These are phyloP conservation scores for Hetaerina titia DNA, from an alignment of 2,888 invertebrate genomes.

Conservation along the genomic window DNA sequence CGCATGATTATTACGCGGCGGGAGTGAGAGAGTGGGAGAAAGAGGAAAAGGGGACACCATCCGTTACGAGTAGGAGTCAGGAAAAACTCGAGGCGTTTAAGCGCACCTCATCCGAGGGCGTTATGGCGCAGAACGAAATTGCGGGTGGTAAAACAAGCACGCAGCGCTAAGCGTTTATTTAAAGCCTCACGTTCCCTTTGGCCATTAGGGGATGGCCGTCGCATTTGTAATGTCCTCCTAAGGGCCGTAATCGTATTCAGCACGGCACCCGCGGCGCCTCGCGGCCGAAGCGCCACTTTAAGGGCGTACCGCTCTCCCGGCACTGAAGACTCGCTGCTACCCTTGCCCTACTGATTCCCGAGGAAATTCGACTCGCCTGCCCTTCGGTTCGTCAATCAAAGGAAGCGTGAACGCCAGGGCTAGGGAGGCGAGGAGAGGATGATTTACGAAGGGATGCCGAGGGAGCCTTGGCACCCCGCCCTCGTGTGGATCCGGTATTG, in stretches of 20 bases:
- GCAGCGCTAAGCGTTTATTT: constrained; percentile 27
- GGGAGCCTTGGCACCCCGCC: too few species aligned
- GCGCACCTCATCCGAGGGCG: neutral
- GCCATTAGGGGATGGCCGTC: constrained; percentile 14
- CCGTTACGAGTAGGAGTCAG: neutral
- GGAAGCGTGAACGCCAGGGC: neutral
- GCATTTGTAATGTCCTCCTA: constrained; percentile 31
- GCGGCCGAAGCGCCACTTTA: neutral
- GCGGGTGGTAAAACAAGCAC: constrained; percentile 4
- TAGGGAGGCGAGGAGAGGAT: too few species aligned
- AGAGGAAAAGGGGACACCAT: neutral
- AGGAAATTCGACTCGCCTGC: neutral
- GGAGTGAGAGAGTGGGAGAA: neutral
- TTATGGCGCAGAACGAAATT: neutral
- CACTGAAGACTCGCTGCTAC: neutral
- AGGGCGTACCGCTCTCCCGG: neutral
- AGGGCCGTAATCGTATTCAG: constrained; percentile 3
- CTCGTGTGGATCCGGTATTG: too few species aligned
- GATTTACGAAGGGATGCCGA: too few species aligned
- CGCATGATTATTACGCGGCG: neutral
- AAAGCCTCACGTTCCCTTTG: neutral
- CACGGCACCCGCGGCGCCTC: neutral
- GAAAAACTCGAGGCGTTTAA: neutral
- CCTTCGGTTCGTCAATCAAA: neutral
- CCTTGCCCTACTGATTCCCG: neutral